Conservation (phyloP, 2,888 invertebrate species). For the Hofmannophila pseudospretella region DNA sequence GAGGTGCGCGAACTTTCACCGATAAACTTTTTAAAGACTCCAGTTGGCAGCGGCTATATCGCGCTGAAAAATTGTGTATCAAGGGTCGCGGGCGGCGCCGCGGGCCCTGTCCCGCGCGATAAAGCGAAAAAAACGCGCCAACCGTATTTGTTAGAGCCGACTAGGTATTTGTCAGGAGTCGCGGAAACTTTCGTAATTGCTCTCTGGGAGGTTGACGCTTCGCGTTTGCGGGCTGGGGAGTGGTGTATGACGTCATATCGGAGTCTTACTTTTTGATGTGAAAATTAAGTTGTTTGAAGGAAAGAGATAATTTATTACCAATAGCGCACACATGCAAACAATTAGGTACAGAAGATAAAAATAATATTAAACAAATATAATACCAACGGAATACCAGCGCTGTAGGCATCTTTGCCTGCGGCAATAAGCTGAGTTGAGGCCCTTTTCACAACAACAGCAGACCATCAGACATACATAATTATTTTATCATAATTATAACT, state of each 20-base stretch:
- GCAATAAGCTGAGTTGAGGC: too few relatives aligned
- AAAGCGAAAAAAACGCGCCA: constrained; percentile 62
- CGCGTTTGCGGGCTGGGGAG: constrained; percentile 6
- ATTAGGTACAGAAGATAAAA: too few relatives aligned
- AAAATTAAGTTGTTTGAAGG: too few relatives aligned
- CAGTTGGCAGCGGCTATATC: constrained; percentile 63
- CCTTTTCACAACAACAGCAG: too few relatives aligned
- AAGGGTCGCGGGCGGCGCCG: constrained; percentile 50
- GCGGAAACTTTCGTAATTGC: constrained; percentile 66
- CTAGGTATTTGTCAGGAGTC: constrained; percentile 65
- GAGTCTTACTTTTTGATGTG: constrained; percentile 16
- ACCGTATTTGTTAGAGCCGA: constrained; percentile 65
- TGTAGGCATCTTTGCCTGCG: too few relatives aligned
- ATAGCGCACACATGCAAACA: too few relatives aligned
- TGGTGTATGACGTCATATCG: background rate
- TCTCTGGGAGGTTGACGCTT: constrained; percentile 50
- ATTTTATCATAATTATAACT: too few relatives aligned
- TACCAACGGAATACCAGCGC: too few relatives aligned
- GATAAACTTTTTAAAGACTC: constrained; percentile 77
- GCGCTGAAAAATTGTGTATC: constrained; percentile 74
- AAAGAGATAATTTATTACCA: too few relatives aligned
- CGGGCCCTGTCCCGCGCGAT: too few relatives aligned
- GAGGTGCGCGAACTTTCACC: constrained; percentile 65
- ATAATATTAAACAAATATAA: too few relatives aligned
- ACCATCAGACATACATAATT: too few relatives aligned